phyloP scores from a whole-genome alignment of 2,888 invertebrate species.

The Xestia ashworthii region DNA sequence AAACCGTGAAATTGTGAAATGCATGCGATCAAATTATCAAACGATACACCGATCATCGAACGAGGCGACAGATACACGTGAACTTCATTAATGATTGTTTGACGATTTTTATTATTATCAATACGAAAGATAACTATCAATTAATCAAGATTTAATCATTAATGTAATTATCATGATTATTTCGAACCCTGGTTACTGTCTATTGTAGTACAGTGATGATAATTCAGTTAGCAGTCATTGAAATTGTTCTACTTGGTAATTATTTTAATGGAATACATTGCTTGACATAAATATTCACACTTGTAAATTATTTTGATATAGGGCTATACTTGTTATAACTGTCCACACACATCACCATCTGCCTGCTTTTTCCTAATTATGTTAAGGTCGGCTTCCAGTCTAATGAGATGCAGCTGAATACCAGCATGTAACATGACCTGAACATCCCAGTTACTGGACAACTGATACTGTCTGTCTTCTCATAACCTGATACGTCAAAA shows the following conservation, averaged over 20 bases:
- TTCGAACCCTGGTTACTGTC: neutral
- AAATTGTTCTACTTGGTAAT: conserved; percentile 14
- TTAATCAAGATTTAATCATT: neutral
- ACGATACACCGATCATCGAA: too few relatives aligned
- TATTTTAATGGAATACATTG: conserved; percentile 7
- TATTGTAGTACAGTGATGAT: neutral
- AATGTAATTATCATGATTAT: neutral
- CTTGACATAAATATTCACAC: conserved; percentile 18
- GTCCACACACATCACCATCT: neutral
- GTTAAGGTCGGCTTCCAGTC: neutral
- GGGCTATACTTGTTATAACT: neutral
- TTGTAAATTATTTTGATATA: neutral
- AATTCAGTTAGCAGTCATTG: conserved; percentile 15
- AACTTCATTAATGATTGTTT: neutral
- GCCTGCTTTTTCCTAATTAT: neutral
- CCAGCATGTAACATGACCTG: neutral
- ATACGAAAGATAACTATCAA: neutral
- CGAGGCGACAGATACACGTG: neutral
- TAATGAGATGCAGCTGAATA: neutral
- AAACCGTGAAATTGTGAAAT: too few relatives aligned
- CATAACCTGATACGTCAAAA: neutral
- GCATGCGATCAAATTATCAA: too few relatives aligned
- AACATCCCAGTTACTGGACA: neutral
- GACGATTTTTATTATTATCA: neutral
- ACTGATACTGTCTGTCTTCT: neutral